Percentiles rank a stretch among this genome's conserved stretches.
phyloP scores from a whole-genome alignment of 37 sponge, comb jelly and placozoan species.

The Chondrosia reniformis region DNA sequence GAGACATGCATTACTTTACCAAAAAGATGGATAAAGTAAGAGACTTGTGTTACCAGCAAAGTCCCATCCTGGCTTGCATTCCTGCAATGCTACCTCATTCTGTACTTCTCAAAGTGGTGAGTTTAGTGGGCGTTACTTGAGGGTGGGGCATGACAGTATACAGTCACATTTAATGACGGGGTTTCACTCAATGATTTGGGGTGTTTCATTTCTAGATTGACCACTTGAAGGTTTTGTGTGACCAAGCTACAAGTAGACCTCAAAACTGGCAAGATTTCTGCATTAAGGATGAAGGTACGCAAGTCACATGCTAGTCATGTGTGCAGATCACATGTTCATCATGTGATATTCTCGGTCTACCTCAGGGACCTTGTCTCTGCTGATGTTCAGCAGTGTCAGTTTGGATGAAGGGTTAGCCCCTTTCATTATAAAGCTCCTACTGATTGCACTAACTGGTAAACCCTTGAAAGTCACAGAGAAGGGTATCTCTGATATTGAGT shows the following conservation, averaged over 20 bases:
- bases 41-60: neutral
- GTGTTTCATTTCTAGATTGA: slow-evolving; percentile 38
- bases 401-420: slow-evolving; percentile 77
- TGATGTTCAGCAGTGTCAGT: slow-evolving; percentile 43
- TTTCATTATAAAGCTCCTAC: slow-evolving; percentile 56
- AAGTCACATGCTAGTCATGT: neutral
- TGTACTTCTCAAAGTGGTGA: slow-evolving; percentile 46
- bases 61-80: neutral
- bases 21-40: slow-evolving; percentile 36
- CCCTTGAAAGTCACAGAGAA: slow-evolving; percentile 18
- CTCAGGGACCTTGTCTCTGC: slow-evolving; percentile 48
- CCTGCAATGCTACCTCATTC: slow-evolving; percentile 60
- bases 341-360: neutral
- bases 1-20: slow-evolving; percentile 66
- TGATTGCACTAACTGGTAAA: slow-evolving; percentile 59
- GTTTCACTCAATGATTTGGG: too few relatives aligned
- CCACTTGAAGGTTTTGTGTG: slow-evolving; percentile 65
- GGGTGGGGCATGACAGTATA: neutral
- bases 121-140: neutral
- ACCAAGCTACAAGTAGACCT: slow-evolving; percentile 57
- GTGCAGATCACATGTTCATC: neutral
- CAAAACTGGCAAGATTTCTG: slow-evolving; percentile 85
- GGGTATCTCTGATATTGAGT: neutral
- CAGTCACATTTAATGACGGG: too few relatives aligned
- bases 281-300: slow-evolving; percentile 46